Evolutionary conservation across 2,113 vertebrate species (phyloP).

Genomic region (Carassius auratus): DNA sequence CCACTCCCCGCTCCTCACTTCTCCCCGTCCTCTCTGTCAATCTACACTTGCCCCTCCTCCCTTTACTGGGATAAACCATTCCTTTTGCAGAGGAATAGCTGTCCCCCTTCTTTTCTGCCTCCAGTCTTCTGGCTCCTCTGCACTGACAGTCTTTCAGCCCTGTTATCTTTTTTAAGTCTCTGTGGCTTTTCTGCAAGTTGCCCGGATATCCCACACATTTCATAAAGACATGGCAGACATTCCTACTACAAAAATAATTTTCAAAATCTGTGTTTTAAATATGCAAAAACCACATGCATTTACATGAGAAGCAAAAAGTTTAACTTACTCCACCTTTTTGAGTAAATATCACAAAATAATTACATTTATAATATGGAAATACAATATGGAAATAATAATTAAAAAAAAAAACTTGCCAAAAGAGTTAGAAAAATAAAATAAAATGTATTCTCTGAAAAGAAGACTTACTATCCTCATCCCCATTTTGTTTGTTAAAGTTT

Average conservation of each 20-base stretch:
- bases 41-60: slow-evolving; percentile 2
- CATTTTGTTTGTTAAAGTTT: background rate
- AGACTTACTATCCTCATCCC: background rate
- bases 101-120: slow-evolving; percentile 10
- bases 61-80: slow-evolving; percentile 38
- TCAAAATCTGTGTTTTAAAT: background rate
- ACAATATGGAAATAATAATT: too few relatives aligned
- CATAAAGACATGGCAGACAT: background rate
- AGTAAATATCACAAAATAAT: background rate
- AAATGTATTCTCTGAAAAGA: background rate
- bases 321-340: background rate
- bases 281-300: background rate
- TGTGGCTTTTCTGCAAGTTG: background rate
- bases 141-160: background rate
- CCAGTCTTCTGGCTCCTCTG: slow-evolving; percentile 2
- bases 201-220: background rate
- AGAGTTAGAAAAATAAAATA: too few relatives aligned
- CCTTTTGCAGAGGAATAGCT: slow-evolving; percentile 15
- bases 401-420: too few relatives aligned
- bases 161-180: background rate
- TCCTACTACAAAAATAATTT: background rate
- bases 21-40: slow-evolving; percentile 12
- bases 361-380: too few relatives aligned
- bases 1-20: background rate
- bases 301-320: background rate